Evolutionary conservation across 2,888 invertebrate species (phyloP).

Genomic region (Brenthis ino): DNA sequence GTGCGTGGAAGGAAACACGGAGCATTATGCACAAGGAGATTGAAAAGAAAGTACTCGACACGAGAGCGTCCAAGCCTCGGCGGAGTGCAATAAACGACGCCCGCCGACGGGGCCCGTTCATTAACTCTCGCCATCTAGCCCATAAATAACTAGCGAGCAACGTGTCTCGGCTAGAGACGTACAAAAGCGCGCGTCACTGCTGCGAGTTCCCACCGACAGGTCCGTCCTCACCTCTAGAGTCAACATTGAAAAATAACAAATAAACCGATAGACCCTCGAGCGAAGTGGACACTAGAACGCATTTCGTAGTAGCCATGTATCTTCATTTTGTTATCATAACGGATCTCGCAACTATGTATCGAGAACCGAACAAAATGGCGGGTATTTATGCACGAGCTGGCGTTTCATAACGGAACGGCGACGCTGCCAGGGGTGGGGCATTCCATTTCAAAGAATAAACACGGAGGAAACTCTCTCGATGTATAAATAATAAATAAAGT

Average conservation of each 20-base stretch:
- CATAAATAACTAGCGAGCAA: constrained; percentile 65
- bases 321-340: constrained; percentile 61
- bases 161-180: constrained; percentile 46
- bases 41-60: constrained; percentile 78
- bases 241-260: constrained; percentile 63
- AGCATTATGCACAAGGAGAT: constrained; percentile 78
- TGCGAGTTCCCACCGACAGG: constrained; percentile 50
- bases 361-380: constrained; percentile 60
- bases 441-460: constrained; percentile 79
- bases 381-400: constrained; percentile 51
- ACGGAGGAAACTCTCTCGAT: constrained; percentile 72
- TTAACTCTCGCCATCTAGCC: constrained; percentile 72
- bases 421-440: constrained; percentile 54
- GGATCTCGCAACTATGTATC: constrained; percentile 52
- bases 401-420: constrained; percentile 58
- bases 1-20: constrained; percentile 72
- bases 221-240: constrained; percentile 44
- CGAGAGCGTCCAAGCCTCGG: constrained; percentile 73
- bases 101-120: constrained; percentile 68
- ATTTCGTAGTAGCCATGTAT: constrained; percentile 54
- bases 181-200: constrained; percentile 54
- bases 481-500: constrained; percentile 78
- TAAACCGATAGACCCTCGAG: constrained; percentile 55
- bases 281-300: constrained; percentile 46
- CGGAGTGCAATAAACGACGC: constrained; percentile 77